Conservation (phyloP, 2,113 vertebrate genomes). For the Sinocyclocheilus maitianheensis region DNA sequence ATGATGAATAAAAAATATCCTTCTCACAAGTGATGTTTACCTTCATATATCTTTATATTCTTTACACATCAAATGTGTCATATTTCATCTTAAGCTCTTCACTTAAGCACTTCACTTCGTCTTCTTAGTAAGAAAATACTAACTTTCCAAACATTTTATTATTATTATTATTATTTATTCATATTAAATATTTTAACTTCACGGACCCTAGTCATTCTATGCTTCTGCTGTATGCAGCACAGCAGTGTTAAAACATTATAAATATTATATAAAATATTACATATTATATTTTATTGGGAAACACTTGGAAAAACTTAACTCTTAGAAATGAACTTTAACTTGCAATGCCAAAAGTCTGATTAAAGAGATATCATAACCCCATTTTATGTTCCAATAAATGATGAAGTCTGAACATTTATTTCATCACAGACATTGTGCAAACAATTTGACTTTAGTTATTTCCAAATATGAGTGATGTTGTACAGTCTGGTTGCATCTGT, state of each 20-base stretch:
- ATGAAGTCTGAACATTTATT: not conserved
- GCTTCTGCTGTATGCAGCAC: not conserved
- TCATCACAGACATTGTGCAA: constrained; percentile 21
- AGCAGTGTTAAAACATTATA: not conserved
- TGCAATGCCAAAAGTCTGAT: not conserved
- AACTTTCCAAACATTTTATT: not conserved
- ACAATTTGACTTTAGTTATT: not conserved
- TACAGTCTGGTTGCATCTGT: constrained; percentile 9
- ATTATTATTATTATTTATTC: not conserved
- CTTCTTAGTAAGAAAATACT: no score
- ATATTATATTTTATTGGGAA: not conserved
- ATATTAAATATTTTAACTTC: not conserved
- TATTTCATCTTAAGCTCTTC: no score
- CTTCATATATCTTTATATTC: no score
- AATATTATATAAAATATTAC: not conserved
- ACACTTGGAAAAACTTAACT: not conserved
- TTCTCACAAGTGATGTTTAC: no score
- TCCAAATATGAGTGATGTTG: not conserved
- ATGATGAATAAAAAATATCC: no score
- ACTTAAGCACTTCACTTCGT: not conserved
- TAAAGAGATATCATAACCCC: not conserved
- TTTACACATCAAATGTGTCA: no score
- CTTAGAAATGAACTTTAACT: not conserved
- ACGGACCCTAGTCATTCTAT: not conserved
- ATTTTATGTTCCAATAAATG: not conserved